phyloP scores from a whole-genome alignment of 1,140 invertebrate genomes.

The Acromyrmex heyeri region DNA sequence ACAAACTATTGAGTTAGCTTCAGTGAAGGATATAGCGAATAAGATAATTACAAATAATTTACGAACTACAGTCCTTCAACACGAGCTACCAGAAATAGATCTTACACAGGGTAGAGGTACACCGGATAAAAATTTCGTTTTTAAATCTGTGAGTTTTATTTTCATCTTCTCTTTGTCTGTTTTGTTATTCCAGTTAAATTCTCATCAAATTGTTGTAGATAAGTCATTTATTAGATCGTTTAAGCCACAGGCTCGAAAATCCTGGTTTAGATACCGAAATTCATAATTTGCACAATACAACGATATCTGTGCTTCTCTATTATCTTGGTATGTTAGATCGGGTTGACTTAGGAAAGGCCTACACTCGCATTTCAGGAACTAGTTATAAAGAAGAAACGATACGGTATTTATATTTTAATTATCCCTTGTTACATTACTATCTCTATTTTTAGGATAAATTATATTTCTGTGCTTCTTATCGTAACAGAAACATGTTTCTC shows the following conservation, averaged over 20 bases:
- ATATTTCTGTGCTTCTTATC: slow-evolving; percentile 24
- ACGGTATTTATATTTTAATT: slow-evolving; percentile 70
- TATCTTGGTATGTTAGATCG: slow-evolving; percentile 82
- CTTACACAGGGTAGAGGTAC: slow-evolving; percentile 82
- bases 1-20: slow-evolving; percentile 76
- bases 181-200: not conserved
- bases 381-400: slow-evolving; percentile 86
- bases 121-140: slow-evolving; percentile 79
- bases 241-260: slow-evolving; percentile 84
- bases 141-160: slow-evolving; percentile 80
- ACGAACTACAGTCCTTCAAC: slow-evolving; percentile 75
- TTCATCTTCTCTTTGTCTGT: not conserved
- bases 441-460: slow-evolving; percentile 1
- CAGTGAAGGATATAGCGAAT: slow-evolving; percentile 69
- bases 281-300: slow-evolving; percentile 84
- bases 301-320: slow-evolving; percentile 82
- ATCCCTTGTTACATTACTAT: not conserved
- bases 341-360: slow-evolving; percentile 80
- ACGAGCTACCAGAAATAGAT: slow-evolving; percentile 82
- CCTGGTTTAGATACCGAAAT: slow-evolving; percentile 83
- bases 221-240: slow-evolving; percentile 81
- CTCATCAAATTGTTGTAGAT: slow-evolving; percentile 76
- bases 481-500: slow-evolving; percentile 89
- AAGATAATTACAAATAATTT: slow-evolving; percentile 69
- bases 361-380: slow-evolving; percentile 84